Evolutionary conservation across 2,797 vertebrate species (phyloP).

Genomic region (Helostoma temminkii): DNA sequence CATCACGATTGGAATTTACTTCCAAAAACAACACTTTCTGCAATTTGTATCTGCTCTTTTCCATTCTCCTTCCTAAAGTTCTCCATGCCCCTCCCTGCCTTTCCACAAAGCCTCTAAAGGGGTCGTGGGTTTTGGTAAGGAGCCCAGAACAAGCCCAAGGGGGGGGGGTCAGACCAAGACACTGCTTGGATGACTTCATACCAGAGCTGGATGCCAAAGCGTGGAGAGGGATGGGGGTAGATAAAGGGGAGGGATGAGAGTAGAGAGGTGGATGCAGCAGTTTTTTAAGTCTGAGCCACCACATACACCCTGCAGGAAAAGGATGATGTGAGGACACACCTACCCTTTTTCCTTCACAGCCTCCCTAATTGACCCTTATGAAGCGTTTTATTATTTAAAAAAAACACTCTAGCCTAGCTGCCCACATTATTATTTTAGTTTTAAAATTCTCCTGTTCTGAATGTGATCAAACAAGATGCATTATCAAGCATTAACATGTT

Average conservation of each 20-base stretch:
- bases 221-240: constrained; percentile 29
- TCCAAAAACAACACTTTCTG: constrained; percentile 43
- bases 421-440: constrained; percentile 25
- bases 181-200: constrained; percentile 71
- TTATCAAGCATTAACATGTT: constrained; percentile 46
- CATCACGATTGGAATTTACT: constrained; percentile 5
- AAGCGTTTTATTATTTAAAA: constrained; percentile 24
- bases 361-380: constrained; percentile 27
- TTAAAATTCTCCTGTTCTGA: constrained; percentile 28
- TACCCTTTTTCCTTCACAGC: neutral
- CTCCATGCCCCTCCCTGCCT: constrained; percentile 37
- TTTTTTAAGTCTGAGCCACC: constrained; percentile 23
- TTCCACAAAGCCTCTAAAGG: constrained; percentile 64
- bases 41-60: constrained; percentile 18
- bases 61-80: neutral
- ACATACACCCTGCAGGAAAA: constrained; percentile 1
- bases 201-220: constrained; percentile 68
- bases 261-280: constrained; percentile 49
- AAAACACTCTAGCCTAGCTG: constrained; percentile 24
- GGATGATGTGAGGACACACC: constrained; percentile 51
- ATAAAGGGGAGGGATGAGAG: constrained; percentile 38
- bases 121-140: constrained; percentile 63
- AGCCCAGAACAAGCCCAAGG: constrained; percentile 66
- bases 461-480: constrained; percentile 48
- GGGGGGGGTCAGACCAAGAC: constrained; percentile 41